These are phyloP conservation scores for Chrosomus eos DNA, from an alignment of 2,797 vertebrate species.

Conservation along the genomic window DNA sequence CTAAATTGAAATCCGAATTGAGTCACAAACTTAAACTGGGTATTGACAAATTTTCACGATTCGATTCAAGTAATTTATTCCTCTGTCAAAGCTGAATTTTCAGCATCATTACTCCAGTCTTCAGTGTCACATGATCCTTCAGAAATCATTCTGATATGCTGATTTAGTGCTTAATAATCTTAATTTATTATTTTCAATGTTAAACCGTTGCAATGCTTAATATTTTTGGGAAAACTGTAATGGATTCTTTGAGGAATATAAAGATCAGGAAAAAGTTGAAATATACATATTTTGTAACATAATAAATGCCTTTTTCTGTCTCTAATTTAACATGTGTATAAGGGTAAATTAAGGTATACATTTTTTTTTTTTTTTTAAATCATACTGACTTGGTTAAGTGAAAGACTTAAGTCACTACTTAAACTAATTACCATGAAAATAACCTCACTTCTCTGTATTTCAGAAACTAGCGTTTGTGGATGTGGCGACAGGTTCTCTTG, in stretches of 20 bases:
- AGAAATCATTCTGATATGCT: background rate
- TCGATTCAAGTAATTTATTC: background rate
- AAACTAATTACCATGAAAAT: background rate
- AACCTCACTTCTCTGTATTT: slow-evolving; percentile 25
- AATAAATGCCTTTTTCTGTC: background rate
- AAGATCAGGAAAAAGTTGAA: background rate
- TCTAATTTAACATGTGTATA: background rate
- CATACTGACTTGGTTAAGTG: background rate
- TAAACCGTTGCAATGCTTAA: background rate
- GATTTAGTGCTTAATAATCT: background rate
- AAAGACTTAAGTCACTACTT: slow-evolving; percentile 27
- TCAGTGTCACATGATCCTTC: background rate
- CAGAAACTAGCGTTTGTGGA: slow-evolving; percentile 89
- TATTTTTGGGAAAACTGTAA: too few species aligned
- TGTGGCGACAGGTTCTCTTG: slow-evolving; percentile 86
- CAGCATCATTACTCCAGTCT: background rate
- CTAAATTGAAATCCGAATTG: background rate
- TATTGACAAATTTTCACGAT: too few species aligned
- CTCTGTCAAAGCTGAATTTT: background rate
- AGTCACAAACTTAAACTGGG: too few species aligned
- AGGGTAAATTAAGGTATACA: too few species aligned
- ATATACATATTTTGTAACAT: background rate
- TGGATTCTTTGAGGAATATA: background rate
- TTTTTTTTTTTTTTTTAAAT: too few species aligned
- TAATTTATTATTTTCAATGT: background rate